Evolutionary conservation across 1,140 invertebrate genomes (phyloP).

Genomic region (Fopius arisanus): DNA sequence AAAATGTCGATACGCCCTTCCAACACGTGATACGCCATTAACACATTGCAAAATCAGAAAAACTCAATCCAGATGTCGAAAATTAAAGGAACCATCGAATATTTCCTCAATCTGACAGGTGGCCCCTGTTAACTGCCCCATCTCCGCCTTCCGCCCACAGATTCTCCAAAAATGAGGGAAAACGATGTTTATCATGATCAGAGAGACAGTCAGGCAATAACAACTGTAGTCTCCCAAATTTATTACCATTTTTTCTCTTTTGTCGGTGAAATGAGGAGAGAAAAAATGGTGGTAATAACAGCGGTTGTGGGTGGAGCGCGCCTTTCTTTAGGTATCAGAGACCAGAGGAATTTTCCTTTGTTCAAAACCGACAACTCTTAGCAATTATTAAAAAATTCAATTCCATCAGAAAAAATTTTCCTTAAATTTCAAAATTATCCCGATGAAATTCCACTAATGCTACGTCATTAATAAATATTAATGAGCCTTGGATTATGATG

Average conservation of each 20-base stretch:
- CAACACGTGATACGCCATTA: not conserved
- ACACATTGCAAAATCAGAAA: not conserved
- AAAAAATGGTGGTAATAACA: slow-evolving; percentile 37
- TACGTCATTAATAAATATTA: not conserved
- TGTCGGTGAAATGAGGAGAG: slow-evolving; percentile 32
- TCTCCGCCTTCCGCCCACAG: not conserved
- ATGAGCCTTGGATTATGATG: not conserved
- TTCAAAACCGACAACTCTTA: slow-evolving; percentile 24
- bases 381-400: not conserved
- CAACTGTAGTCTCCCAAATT: slow-evolving; percentile 27
- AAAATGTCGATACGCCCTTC: not conserved
- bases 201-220: slow-evolving; percentile 16
- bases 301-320: slow-evolving; percentile 32
- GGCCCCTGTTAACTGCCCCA: slow-evolving; percentile 22
- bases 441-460: not conserved
- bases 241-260: slow-evolving; percentile 24
- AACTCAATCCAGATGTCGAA: slow-evolving; percentile 8
- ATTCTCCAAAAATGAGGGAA: slow-evolving; percentile 8
- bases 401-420: not conserved
- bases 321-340: slow-evolving; percentile 16
- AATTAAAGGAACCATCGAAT: not conserved
- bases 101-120: slow-evolving; percentile 21
- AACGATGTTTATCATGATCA: slow-evolving; percentile 27
- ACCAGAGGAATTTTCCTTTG: slow-evolving; percentile 32
- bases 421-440: not conserved